These are phyloP conservation scores for Caenorhabditis angaria DNA, from an alignment of 2,888 invertebrate species.

Conservation along the genomic window DNA sequence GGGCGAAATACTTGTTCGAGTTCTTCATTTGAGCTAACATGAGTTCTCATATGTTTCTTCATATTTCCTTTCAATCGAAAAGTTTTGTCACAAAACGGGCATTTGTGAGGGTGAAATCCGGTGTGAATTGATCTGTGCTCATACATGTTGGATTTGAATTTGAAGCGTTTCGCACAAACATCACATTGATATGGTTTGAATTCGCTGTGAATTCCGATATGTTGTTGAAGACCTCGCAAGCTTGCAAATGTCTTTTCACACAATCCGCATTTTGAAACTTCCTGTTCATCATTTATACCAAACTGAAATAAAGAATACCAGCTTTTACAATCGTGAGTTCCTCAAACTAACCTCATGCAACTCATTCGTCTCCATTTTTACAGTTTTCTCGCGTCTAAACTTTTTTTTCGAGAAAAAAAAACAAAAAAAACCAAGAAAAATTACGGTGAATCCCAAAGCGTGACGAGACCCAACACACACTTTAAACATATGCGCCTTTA, in stretches of 20 bases:
- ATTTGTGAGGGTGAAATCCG: constrained; percentile 32
- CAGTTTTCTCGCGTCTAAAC: not conserved
- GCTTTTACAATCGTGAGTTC: not conserved
- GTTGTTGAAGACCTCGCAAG: constrained; percentile 38
- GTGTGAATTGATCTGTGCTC: constrained; percentile 43
- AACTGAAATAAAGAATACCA: constrained; percentile 12
- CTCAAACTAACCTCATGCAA: not conserved
- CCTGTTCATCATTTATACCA: constrained; percentile 9
- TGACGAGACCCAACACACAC: not conserved
- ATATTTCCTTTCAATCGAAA: constrained; percentile 41
- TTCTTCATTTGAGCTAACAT: constrained; percentile 21
- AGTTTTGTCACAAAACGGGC: constrained; percentile 40
- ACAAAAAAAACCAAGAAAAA: constrained; percentile 3
- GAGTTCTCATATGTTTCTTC: constrained; percentile 39
- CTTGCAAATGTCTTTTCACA: constrained; percentile 39
- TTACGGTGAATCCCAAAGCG: not conserved
- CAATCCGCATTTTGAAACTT: constrained; percentile 39
- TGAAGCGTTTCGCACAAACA: constrained; percentile 31
- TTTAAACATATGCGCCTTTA: constrained; percentile 18
- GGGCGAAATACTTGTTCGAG: no score
- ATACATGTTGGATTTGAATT: constrained; percentile 44
- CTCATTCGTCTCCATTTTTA: not conserved
- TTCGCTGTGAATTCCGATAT: constrained; percentile 36
- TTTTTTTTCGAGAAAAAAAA: not conserved
- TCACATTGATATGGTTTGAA: constrained; percentile 36